Percentiles rank a stretch among this genome's conserved stretches.
These are phyloP conservation scores for Hyles lineata DNA, from an alignment of 2,888 invertebrate species.

Conservation along the genomic window DNA sequence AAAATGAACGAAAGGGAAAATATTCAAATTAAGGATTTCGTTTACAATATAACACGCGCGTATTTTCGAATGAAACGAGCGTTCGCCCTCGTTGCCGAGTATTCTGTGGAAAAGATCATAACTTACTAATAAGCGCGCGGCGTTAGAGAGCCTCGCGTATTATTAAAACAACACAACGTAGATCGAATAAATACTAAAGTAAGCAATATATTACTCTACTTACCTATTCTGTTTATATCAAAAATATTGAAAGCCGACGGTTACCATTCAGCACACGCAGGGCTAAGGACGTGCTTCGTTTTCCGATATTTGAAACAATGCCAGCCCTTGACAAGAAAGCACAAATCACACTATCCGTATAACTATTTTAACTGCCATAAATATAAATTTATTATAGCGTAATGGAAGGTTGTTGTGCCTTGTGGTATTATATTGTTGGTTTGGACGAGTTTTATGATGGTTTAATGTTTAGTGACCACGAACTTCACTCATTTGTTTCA, in stretches of 20 bases:
- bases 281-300: conserved; percentile 69
- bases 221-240: conserved; percentile 61
- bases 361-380: conserved; percentile 62
- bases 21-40: conserved; percentile 28
- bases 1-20: conserved; percentile 26
- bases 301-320: conserved; percentile 77
- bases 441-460: conserved; percentile 51
- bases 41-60: conserved; percentile 11
- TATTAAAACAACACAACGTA: conserved; percentile 22
- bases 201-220: conserved; percentile 49
- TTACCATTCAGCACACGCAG: conserved; percentile 71
- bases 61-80: conserved; percentile 19
- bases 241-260: conserved; percentile 71
- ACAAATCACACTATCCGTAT: conserved; percentile 71
- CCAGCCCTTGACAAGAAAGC: conserved; percentile 71
- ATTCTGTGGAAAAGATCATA: conserved; percentile 29
- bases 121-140: conserved; percentile 29
- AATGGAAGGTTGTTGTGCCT: conserved; percentile 43
- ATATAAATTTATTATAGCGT: conserved; percentile 53
- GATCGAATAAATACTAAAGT: conserved; percentile 54
- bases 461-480: conserved; percentile 57
- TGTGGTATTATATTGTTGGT: conserved; percentile 57
- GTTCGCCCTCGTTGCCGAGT: neutral
- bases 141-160: conserved; percentile 14
- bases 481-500: conserved; percentile 33